Percentiles rank a stretch among this genome's conserved stretches.
Evolutionary conservation across 2,797 vertebrate species (phyloP).

Genomic region (Mus caroli): DNA sequence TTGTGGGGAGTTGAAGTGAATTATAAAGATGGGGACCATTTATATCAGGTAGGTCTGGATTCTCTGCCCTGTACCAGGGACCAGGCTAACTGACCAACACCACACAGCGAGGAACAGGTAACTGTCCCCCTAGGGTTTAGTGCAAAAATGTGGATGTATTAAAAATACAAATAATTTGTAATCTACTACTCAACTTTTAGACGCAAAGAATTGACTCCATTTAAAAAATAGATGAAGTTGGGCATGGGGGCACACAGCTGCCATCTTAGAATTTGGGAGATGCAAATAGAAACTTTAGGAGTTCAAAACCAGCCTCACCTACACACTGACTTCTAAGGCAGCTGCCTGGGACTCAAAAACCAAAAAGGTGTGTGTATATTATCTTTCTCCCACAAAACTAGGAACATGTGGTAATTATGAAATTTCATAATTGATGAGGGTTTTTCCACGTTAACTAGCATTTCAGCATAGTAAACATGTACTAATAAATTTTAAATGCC

Average conservation of each 20-base stretch:
- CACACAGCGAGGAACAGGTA: neutral
- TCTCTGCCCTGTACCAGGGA: neutral
- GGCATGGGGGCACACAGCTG: neutral
- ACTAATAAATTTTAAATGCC: constrained; percentile 37
- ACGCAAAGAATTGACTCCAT: constrained; percentile 23
- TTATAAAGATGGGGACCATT: neutral
- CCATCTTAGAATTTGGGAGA: neutral
- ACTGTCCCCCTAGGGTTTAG: neutral
- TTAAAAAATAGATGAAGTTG: neutral
- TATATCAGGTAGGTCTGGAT: neutral
- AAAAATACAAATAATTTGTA: constrained; percentile 51
- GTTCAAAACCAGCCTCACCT: neutral
- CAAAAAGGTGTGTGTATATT: neutral
- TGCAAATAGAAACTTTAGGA: neutral
- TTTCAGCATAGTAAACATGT: neutral
- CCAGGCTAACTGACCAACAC: neutral
- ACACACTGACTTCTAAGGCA: neutral
- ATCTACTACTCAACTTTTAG: neutral
- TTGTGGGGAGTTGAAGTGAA: constrained; percentile 44
- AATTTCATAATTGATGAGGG: neutral
- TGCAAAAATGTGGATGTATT: constrained; percentile 48
- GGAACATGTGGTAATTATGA: neutral
- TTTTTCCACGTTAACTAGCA: constrained; percentile 26
- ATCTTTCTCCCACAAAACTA: neutral
- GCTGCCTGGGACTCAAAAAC: neutral